Evolutionary conservation across 2,113 vertebrate genomes (phyloP), one percentile per base, ranked within the genome.

Genomic region (Pionites leucogaster): DNA sequence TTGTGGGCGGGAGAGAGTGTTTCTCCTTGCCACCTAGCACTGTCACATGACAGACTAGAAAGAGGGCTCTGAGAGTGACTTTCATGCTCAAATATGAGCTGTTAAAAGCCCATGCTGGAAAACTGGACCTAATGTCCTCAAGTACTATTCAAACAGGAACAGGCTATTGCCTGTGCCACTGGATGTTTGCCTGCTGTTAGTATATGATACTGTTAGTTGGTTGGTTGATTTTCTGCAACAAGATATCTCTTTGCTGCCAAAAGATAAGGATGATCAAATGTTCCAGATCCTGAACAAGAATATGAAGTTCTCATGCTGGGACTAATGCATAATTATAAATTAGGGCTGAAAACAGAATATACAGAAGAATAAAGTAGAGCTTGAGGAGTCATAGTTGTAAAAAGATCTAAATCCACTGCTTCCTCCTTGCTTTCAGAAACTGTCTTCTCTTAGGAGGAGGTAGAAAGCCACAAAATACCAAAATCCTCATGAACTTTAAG

Each of bases 381-480:
- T 65, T 65, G 7, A 72, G 37, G 69, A 88, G 68, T 3, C 2
- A 37, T 10, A 13, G 0, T 6, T 68, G 12, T 29, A 76, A 31
- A 55, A 49, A 28, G 1, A 8, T 1, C 0, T 9, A 46, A 67
- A 20, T 29, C 25, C 23, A 46, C 6, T 3, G 17, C 27, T 29
- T 88, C 19, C 5, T 62, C 15, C 41, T 63, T 1, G 0, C 19
- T 64, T 68, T 90, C 59, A 86, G 49, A 72, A 86, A 72, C 6
- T 7, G 1, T 46, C 7, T 68, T 10, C 4, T 37, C 3, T 44
- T 37, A 77, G 27, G 17, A 35, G 4, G 9, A 5, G 2, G 8
- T 55, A 29, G 46, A 49, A 88, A 46, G 2, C 1, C 2, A 10
- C 3, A 11, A 62, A 87, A 46, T 50, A 28, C 13, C 13, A 59